These are phyloP conservation scores for Echinops telfairi DNA, from an alignment of 2,113 vertebrate species.

Conservation along the genomic window DNA sequence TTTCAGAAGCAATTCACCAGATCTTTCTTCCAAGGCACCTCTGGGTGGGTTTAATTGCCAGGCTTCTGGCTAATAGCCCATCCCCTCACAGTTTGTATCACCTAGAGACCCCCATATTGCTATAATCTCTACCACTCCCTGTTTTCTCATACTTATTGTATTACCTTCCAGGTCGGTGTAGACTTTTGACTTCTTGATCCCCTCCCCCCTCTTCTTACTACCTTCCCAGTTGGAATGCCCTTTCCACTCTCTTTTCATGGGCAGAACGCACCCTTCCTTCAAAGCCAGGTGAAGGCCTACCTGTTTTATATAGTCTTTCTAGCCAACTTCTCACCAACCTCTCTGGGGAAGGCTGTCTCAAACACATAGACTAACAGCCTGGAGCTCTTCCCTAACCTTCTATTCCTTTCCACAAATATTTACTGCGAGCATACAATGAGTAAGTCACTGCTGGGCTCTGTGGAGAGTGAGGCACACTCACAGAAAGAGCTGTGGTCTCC, in stretches of 20 bases:
- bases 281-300: neutral
- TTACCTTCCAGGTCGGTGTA: neutral
- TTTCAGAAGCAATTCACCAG: neutral
- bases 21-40: neutral
- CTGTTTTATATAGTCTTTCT: slow-evolving; percentile 7
- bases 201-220: neutral
- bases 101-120: neutral
- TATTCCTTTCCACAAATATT: slow-evolving; percentile 44
- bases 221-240: neutral
- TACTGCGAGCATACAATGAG: neutral
- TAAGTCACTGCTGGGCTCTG: neutral
- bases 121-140: neutral
- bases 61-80: neutral
- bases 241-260: neutral
- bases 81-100: neutral
- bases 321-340: neutral
- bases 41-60: neutral
- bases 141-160: slow-evolving; percentile 42
- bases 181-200: slow-evolving; percentile 23
- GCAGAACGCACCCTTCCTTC: slow-evolving; percentile 2
- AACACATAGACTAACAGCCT: neutral
- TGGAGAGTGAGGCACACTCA: neutral
- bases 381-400: slow-evolving; percentile 21
- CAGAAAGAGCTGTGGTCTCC: slow-evolving; percentile 23
- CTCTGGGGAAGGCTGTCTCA: neutral